phyloP scores from a whole-genome alignment of 2,797 vertebrate genomes.

The Choloepus didactylus region DNA sequence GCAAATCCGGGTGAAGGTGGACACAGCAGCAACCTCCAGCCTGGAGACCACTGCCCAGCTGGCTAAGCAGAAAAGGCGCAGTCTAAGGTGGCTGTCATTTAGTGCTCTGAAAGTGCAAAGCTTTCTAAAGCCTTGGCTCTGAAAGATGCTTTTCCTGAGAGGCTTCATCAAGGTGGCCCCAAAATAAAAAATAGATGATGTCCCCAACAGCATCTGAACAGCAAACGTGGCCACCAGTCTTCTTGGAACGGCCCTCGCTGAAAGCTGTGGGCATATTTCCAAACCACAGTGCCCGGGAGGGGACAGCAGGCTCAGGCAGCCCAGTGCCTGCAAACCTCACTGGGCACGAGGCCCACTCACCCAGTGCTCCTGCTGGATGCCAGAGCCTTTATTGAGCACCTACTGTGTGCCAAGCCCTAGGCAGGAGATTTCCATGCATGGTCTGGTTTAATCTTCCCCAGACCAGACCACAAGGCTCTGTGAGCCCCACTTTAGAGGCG shows the following conservation, averaged over 20 bases:
- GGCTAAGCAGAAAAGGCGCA: neutral
- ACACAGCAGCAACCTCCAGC: accelerated
- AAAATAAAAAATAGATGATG: neutral
- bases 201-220: neutral
- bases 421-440: accelerated
- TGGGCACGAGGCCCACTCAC: accelerated
- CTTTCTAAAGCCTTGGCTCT: neutral
- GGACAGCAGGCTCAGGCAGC: neutral
- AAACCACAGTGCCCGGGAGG: neutral
- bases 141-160: neutral
- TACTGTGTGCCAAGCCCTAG: neutral
- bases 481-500: accelerated
- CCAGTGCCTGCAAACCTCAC: accelerated
- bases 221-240: neutral
- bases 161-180: neutral
- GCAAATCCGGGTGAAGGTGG: accelerated
- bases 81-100: accelerated
- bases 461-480: accelerated
- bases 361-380: accelerated
- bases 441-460: too few relatives aligned
- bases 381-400: neutral
- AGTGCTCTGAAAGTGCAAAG: neutral
- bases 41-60: neutral
- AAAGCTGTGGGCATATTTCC: accelerated
- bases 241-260: neutral